phyloP scores from a whole-genome alignment of 2,888 invertebrate species.

The Agapostemon virescens region DNA sequence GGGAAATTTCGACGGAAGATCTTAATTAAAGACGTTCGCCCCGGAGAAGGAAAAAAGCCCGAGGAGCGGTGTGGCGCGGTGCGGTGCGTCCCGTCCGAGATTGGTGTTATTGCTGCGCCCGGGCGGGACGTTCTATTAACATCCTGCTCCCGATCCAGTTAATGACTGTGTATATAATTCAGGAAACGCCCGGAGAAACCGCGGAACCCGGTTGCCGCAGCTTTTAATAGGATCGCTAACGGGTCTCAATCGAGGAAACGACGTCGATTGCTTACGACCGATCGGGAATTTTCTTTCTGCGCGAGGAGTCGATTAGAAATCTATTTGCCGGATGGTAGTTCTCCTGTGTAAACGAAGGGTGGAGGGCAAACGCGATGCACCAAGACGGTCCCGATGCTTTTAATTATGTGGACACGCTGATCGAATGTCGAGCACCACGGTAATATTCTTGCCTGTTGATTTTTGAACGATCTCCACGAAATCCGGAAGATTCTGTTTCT shows the following conservation, averaged over 20 bases:
- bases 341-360: background rate
- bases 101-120: conserved; percentile 53
- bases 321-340: background rate
- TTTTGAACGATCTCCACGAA: background rate
- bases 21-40: conserved; percentile 68
- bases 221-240: conserved; percentile 43
- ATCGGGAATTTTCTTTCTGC: background rate
- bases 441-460: background rate
- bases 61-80: background rate
- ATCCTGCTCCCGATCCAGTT: conserved; percentile 52
- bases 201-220: conserved; percentile 31
- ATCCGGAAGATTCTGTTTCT: background rate
- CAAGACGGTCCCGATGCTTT: background rate
- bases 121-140: conserved; percentile 45
- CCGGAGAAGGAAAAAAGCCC: conserved; percentile 58
- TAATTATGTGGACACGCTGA: conserved; percentile 11
- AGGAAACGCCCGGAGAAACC: conserved; percentile 38
- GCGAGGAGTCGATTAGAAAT: conserved; percentile 25
- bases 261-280: conserved; percentile 14
- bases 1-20: conserved; percentile 64
- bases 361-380: background rate
- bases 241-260: conserved; percentile 30
- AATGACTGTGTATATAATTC: conserved; percentile 62
- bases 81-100: conserved; percentile 19
- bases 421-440: background rate